Evolutionary conservation across 1,140 invertebrate species (phyloP).

Genomic region (Lethrus apterus): DNA sequence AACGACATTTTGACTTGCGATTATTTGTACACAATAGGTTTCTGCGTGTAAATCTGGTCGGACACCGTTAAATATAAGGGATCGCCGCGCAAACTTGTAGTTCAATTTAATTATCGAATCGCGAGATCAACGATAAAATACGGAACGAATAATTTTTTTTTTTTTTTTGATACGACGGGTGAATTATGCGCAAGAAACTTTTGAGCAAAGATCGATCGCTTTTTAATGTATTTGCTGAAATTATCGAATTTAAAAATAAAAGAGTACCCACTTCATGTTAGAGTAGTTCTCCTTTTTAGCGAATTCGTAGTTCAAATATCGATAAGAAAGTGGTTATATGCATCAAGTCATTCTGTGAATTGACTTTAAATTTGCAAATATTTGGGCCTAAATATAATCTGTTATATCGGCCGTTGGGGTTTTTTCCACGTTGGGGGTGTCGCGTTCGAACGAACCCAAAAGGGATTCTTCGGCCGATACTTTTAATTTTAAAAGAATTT

Average conservation of each 20-base stretch:
- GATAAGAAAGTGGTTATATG: conserved; percentile 1
- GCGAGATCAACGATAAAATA: too few species aligned
- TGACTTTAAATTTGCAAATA: conserved; percentile 24
- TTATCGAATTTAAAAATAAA: conserved; percentile 31
- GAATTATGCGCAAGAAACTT: conserved; percentile 8
- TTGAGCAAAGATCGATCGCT: conserved; percentile 14
- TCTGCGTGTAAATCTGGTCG: too few species aligned
- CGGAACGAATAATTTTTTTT: conserved; percentile 1
- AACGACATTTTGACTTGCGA: too few species aligned
- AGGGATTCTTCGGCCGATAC: too few species aligned
- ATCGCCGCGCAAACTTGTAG: too few species aligned
- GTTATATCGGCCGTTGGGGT: too few species aligned
- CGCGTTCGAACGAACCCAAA: too few species aligned
- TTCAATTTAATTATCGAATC: too few species aligned
- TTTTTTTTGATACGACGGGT: neutral
- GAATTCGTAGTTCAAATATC: conserved; percentile 26
- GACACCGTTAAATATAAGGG: too few species aligned
- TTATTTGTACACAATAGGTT: too few species aligned
- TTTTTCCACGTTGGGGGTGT: too few species aligned
- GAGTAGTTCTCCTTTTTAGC: conserved; percentile 30
- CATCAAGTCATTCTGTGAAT: conserved; percentile 28
- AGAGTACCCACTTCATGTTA: conserved; percentile 31
- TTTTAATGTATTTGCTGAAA: conserved; percentile 29
- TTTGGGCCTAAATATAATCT: conserved; percentile 23
- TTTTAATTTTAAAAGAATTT: too few species aligned